A percentile compares a stretch with the other conserved stretches of the same genome.
phyloP scores from a whole-genome alignment of 2,797 vertebrate species.

The Emydoidea blandingii region DNA sequence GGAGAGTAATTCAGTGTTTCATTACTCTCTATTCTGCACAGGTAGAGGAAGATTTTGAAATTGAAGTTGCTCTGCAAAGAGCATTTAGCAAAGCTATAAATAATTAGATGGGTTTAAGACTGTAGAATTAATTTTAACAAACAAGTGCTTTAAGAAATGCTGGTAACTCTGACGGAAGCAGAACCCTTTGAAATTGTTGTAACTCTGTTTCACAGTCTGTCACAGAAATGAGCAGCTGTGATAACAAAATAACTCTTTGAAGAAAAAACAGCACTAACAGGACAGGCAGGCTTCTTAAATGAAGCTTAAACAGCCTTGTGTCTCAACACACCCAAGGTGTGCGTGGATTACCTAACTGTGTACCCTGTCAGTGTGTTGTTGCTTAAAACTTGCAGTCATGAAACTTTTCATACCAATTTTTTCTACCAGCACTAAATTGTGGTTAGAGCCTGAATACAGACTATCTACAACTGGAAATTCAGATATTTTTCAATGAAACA shows the following conservation, averaged over 20 bases:
- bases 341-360: neutral
- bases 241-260: too few species aligned
- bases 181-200: neutral
- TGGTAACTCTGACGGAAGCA: neutral
- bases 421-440: neutral
- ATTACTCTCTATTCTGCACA: neutral
- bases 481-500: neutral
- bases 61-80: neutral
- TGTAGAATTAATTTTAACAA: neutral
- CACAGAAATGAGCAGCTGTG: neutral
- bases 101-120: neutral
- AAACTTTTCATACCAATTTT: neutral
- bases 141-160: neutral
- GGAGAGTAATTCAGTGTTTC: neutral
- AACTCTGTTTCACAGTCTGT: neutral
- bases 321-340: neutral
- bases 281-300: neutral
- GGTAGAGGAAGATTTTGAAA: neutral
- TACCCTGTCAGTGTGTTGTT: neutral
- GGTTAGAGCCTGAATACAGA: neutral
- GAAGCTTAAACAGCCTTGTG: neutral
- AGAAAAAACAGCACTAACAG: neutral
- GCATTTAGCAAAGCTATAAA: neutral
- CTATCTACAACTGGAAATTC: neutral
- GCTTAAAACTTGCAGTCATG: neutral